Conservation (phyloP, 2,797 vertebrate species). For the Enteromius thamalakanensis region DNA sequence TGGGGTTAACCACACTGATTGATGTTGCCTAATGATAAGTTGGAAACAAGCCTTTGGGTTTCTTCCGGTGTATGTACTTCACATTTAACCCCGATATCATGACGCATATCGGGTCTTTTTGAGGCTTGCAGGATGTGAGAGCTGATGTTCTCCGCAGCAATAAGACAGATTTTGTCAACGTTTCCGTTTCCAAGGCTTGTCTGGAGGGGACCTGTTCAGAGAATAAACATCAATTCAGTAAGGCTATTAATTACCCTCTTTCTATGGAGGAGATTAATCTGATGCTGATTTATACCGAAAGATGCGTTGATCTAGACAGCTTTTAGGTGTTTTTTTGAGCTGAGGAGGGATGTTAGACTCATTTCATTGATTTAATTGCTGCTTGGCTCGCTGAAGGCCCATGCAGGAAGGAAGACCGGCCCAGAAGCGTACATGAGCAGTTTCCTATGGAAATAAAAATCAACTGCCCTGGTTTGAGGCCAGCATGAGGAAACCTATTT, state of each 20-base stretch:
- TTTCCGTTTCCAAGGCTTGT: constrained; percentile 49
- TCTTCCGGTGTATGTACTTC: background rate
- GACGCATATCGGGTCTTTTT: background rate
- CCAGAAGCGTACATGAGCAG: constrained; percentile 4
- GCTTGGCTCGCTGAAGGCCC: background rate
- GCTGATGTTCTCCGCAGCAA: constrained; percentile 25
- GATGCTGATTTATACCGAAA: background rate
- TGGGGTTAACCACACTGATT: background rate
- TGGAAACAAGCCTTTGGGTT: constrained; percentile 1
- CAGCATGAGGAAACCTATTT: background rate
- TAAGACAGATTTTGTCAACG: constrained; percentile 43
- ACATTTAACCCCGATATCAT: constrained; percentile 11
- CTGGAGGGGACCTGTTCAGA: background rate
- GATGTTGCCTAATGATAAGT: background rate
- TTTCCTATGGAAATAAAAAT: constrained; percentile 35
- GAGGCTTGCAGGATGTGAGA: constrained; percentile 7
- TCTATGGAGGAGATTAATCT: background rate
- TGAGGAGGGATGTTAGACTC: background rate
- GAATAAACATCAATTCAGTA: too few species aligned
- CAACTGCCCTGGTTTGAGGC: constrained; percentile 5
- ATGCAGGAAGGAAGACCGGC: constrained; percentile 19
- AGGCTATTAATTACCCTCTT: background rate
- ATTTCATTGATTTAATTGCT: constrained; percentile 24
- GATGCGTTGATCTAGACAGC: background rate
- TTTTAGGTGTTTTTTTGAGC: background rate